Base-by-base conservation (phyloP, 2,113 vertebrate genomes). In the Bothrops jararaca region DNA sequence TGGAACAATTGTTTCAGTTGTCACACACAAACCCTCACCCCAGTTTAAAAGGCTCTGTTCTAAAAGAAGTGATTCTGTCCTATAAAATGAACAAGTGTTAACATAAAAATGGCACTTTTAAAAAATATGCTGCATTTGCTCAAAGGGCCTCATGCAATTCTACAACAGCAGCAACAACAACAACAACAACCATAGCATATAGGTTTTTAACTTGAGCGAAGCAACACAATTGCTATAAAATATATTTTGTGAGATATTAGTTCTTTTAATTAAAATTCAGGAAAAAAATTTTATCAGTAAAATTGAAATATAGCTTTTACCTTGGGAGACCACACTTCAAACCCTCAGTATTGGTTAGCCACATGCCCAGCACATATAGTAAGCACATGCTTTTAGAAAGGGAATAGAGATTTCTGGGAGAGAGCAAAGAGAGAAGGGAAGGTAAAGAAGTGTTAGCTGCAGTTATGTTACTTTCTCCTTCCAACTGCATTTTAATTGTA, bases 341-440 rank as follows among this genome's bases (percentile, higher is more conserved):
- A 95, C 89, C 45, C 53, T 42, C 18, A 94, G 57, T 89, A 90
- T 93, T 89, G 92, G 90, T 94, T 96, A 96, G 89, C 93, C 45
- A 95, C 80, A 93, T 57, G 89, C 56, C 89, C 34, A 87, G 57
- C 57, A 89, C 90, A 57, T 90, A 54, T 15, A 48, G 80, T 92
- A 95, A 90, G 52, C 26, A 86, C 58, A 95, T 85, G 42, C 58
- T 95, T 95, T 95, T 94, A 85, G 91, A 91, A 93, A 52, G 91
- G 69, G 85, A 58, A 26, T 74, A 91, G 91, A 93, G 88, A 89
- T 92, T 94, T 48, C 80, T 34, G 13, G 64, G 50, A 52, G 23
- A 92, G 39, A 91, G 29, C 39, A 85, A 13, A 23, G 42, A 48
- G 48, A n/a, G 29, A 39, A 52, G 57, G 29, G 10, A n/a, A 80